Base-by-base conservation (phyloP, 1,140 invertebrate species). In the Drosophila biarmipes region DNA sequence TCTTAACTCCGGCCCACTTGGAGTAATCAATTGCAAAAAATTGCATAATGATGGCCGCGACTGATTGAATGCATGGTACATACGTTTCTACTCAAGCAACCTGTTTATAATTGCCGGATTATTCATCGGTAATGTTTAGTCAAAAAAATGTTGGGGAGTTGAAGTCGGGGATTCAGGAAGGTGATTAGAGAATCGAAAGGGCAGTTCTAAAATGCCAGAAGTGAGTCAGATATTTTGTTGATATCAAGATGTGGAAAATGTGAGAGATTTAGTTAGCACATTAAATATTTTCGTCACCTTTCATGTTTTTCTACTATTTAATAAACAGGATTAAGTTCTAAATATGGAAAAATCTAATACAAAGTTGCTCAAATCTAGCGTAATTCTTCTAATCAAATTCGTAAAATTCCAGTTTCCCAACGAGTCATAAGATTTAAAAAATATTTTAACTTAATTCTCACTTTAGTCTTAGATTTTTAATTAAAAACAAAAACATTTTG, bases 71-170 rank as follows among this genome's bases (percentile, higher is more conserved):
- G 43, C 42, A 58, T 43, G 27, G 19, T 52, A 11, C 43, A 31
- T 48, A 37, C 34, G 35, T 59, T 49, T 38, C 29, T 46, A 38
- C 21, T 14, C 12, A 40, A 40, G 27, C 24, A 75, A 75, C 72
- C 71, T 19, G 72, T 75, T 75, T 74, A 40, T 74, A 75, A 75
- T 74, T 57, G 72, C 19, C n/a, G 24, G 40, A 74, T 56, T 57
- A 74, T 54, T 73, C 71, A 73, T 73, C 58, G 37, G n/a, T 48
- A 63, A 51, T 63, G 63, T 24, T 29, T 43, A 67, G 51, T 64
- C 45, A 15, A 67, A 63, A 40, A 34, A 0, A 42, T 8, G 17
- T n/a, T 17, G 40, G 15, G 17, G 14, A 72, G 40, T 31, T 34
- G 17, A 21, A 48, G 15, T 42, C 17, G 27, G 34, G 10, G 4